phyloP scores from a whole-genome alignment of 1,140 invertebrate genomes.

The Dreissena rostriformis region DNA sequence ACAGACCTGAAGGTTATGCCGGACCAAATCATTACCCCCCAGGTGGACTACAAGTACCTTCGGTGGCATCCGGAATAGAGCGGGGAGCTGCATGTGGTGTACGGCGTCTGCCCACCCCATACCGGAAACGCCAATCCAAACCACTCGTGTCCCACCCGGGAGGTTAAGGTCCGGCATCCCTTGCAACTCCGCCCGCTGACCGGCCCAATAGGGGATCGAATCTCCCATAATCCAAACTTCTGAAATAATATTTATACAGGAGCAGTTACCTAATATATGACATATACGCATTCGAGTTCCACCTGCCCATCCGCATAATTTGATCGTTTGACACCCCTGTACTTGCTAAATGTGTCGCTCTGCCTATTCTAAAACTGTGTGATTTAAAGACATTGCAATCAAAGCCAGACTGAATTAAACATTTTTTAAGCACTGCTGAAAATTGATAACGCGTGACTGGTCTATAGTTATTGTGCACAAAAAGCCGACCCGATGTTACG shows the following conservation, averaged over 20 bases:
- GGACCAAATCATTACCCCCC: constrained; percentile 5
- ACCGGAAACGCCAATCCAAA: background rate
- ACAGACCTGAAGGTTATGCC: background rate
- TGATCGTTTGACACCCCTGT: background rate
- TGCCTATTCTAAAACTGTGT: constrained; percentile 20
- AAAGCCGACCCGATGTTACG: background rate
- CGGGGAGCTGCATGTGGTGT: background rate
- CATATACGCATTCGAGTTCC: constrained; percentile 4
- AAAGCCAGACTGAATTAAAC: background rate
- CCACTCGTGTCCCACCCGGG: background rate
- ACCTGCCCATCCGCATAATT: constrained; percentile 6
- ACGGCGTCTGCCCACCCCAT: constrained; percentile 1
- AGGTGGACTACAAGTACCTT: constrained; percentile 3
- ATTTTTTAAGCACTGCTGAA: constrained; percentile 5
- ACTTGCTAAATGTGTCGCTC: constrained; percentile 16
- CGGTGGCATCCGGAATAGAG: background rate
- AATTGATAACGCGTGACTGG: constrained; percentile 8
- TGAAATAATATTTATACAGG: background rate
- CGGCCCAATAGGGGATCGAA: constrained; percentile 13
- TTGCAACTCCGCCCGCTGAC: background rate
- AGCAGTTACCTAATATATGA: background rate
- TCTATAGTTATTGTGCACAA: background rate
- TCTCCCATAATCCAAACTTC: constrained; percentile 23
- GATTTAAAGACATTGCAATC: background rate
- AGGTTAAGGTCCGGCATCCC: background rate